A percentile compares a stretch with the other conserved stretches of the same genome.
These are phyloP conservation scores for Cyaniris semiargus DNA, from an alignment of 2,888 invertebrate species.

Conservation along the genomic window DNA sequence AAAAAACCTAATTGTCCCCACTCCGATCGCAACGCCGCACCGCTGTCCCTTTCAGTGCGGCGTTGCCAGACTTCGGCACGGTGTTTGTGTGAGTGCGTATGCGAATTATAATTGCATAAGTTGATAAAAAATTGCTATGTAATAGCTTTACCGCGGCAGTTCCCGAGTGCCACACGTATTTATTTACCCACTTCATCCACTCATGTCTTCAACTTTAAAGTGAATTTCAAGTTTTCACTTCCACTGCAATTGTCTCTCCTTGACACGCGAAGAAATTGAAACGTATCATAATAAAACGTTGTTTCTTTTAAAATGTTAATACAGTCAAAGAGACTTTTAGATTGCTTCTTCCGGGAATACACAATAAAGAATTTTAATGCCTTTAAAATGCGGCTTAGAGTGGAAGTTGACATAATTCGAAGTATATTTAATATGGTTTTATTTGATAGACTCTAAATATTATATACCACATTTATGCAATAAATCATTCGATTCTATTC, in stretches of 20 bases:
- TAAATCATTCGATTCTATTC: too few species aligned
- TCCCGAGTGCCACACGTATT: too few species aligned
- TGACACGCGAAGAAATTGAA: conserved; percentile 13
- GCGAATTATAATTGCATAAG: too few species aligned
- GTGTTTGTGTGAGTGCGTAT: too few species aligned
- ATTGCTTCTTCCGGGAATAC: conserved; percentile 13
- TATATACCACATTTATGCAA: too few species aligned
- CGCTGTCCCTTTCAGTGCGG: too few species aligned
- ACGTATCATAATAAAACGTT: not conserved
- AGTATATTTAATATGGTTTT: not conserved
- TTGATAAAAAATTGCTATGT: too few species aligned
- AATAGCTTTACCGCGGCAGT: too few species aligned
- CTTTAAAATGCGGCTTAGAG: not conserved
- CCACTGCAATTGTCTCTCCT: not conserved
- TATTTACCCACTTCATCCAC: too few species aligned
- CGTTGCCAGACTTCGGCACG: too few species aligned
- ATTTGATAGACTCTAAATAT: conserved; percentile 1
- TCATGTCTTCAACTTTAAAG: not conserved
- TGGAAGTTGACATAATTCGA: not conserved
- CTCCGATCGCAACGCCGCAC: too few species aligned
- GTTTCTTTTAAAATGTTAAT: conserved; percentile 10
- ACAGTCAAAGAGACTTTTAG: conserved; percentile 31
- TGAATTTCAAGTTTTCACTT: conserved; percentile 17
- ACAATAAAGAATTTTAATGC: not conserved
- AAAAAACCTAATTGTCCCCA: too few species aligned